Base-by-base conservation (phyloP, 2,888 invertebrate species). In the Drosophila greeni region DNA sequence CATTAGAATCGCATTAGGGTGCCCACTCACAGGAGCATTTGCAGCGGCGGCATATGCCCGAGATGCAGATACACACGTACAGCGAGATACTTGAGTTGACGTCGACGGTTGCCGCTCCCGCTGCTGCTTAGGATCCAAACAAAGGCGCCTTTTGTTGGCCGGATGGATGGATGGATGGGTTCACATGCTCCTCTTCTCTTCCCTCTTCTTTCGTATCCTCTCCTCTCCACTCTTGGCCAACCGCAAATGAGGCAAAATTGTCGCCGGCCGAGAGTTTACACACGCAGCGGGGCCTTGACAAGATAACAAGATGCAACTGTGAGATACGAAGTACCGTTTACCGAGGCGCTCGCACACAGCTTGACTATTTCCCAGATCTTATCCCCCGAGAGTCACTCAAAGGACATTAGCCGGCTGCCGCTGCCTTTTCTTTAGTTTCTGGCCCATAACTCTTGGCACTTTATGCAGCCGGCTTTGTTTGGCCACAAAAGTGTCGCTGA, bases 1-100 rank as follows among this genome's bases (percentile, higher is more conserved):
- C 79, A 87, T 86, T 86, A 86, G 87, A 87, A 83, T 73, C 74
- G 74, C 83, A 86, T 86, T 86, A 87, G 86, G 86, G 77, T 73
- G 72, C 82, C 85, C 84, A 85, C 81, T 79, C 74, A 74, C 69
- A 78, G 75, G 73, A 80, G 76, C 73, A 72, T 65, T 67, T 74
- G 70, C 66, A 64, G 74, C 70, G 68, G 76, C 65, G 3, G 42
- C n/a, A 60, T 26, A 26, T 43, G 51, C 26, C 20, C 26, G 8
- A 74, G 47, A 47, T 40, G 40, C 51, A 64, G 65, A 64, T 62
- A 51, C 64, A 37, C 24, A 33, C 58, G 58, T 42, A 56, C 65
- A 33, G 48, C 48, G 37, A 65, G 65, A 66, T 54, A 47, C 67
- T 60, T 48, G 47, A 53, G 9, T 20, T 26, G 40, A 43, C 47